These are phyloP conservation scores for Eristalis intricaria DNA, from an alignment of 2,888 invertebrate genomes.

Conservation along the genomic window DNA sequence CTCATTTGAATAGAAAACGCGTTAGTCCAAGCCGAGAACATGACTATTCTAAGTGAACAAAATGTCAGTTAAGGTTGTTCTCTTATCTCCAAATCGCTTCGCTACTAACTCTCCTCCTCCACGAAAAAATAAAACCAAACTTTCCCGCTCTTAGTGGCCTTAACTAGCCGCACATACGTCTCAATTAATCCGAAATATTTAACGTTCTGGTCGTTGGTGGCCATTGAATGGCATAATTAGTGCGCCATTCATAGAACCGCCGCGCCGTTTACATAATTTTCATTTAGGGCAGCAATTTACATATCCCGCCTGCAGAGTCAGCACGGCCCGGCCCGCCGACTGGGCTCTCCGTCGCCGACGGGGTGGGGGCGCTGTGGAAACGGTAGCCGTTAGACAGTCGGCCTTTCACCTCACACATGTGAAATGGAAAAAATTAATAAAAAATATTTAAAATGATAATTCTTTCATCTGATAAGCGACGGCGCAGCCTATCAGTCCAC, in stretches of 20 bases:
- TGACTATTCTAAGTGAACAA: conserved; percentile 1
- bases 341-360: background rate
- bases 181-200: conserved; percentile 66
- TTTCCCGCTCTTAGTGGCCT: background rate
- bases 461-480: conserved; percentile 55
- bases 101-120: conserved; percentile 2
- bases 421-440: conserved; percentile 34
- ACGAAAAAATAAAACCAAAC: background rate
- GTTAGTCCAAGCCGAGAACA: background rate
- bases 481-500: conserved; percentile 8
- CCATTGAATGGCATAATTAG: conserved; percentile 70
- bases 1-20: conserved; percentile 14
- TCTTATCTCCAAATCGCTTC: conserved; percentile 34
- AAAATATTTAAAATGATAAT: conserved; percentile 53
- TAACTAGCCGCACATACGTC: conserved; percentile 60
- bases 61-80: conserved; percentile 13
- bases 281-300: conserved; percentile 57
- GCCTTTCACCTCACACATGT: conserved; percentile 38
- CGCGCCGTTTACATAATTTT: conserved; percentile 65
- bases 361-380: conserved; percentile 26
- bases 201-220: conserved; percentile 46
- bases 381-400: conserved; percentile 68
- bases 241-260: conserved; percentile 57
- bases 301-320: conserved; percentile 43
- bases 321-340: background rate